phyloP scores from a whole-genome alignment of 2,113 vertebrate species.

The Rhadina sibilatrix region DNA sequence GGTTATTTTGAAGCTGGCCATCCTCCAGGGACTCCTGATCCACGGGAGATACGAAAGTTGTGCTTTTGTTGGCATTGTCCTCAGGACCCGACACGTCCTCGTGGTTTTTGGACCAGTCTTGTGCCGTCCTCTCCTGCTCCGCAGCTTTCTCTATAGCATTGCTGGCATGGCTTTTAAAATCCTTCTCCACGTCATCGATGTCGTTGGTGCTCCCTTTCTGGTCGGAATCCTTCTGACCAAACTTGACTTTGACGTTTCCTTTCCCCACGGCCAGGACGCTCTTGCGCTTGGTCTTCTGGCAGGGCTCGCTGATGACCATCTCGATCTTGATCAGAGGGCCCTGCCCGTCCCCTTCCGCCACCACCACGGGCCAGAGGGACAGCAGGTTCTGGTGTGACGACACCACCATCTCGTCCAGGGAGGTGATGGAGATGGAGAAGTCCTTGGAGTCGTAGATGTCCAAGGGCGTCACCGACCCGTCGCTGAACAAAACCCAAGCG shows the following conservation, averaged over 20 bases:
- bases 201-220: constrained; percentile 73
- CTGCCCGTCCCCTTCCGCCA: constrained; percentile 90
- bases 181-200: constrained; percentile 58
- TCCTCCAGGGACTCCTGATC: constrained; percentile 72
- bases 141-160: constrained; percentile 76
- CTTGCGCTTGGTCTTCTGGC: constrained; percentile 95
- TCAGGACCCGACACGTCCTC: constrained; percentile 52
- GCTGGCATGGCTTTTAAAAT: constrained; percentile 76
- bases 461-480: constrained; percentile 89
- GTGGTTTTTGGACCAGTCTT: constrained; percentile 73
- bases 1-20: constrained; percentile 70
- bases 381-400: constrained; percentile 79
- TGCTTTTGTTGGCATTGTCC: constrained; percentile 80
- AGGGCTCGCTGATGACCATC: constrained; percentile 91
- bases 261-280: constrained; percentile 87
- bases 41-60: constrained; percentile 75
- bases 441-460: constrained; percentile 94
- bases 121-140: constrained; percentile 75
- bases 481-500: constrained; percentile 93
- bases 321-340: constrained; percentile 88
- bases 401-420: constrained; percentile 88
- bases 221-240: constrained; percentile 75
- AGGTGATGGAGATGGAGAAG: constrained; percentile 84
- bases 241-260: constrained; percentile 86
- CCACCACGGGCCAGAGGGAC: constrained; percentile 81